Base-by-base conservation (phyloP, 2,113 vertebrate species). In the Phylloscopus trochiloides region DNA sequence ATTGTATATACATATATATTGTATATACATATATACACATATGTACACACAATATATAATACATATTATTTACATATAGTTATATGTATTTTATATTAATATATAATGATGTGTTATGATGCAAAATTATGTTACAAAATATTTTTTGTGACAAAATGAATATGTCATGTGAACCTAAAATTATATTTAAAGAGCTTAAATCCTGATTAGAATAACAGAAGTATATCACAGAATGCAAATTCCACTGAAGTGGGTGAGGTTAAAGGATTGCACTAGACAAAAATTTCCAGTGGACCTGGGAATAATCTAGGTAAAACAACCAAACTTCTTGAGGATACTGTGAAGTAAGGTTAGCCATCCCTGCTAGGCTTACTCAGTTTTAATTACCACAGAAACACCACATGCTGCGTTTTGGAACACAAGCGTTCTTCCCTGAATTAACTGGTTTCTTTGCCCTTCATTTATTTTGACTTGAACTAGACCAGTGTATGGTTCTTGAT, bases 301-400 rank as follows among this genome's bases (percentile, higher is more conserved):
- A 74, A 36, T 38, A 86, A 36, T 15, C 50, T 31, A 42, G 42
- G 10, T 19, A 47, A 70, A 52, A 47, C 21, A 61, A 52, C 15
- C 14, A 61, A 12, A 45, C 13, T 68, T 54, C 28, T 40, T 55
- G 14, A 78, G 31, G 11, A 73, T 45, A 34, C 14, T 54, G 29
- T 4, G 3, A 58, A 38, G 18, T 28, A 38, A 48, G 12, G 15
- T 16, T 40, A 12, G 14, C 0, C 0, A 40, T 29, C 5, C 7
- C 32, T 36, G 24, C 10, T 70, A 34, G 25, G 12, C 12, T 74
- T 67, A 26, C 32, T 88, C 24, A 36, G 26, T 32, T 77, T 91
- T 54, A 40, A 89, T 65, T 86, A 89, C 32, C 40, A 77, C 18
- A 45, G 48, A 76, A 67, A 9, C 50, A 21, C 5, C 8, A 24